These are phyloP conservation scores for Sipha flava DNA, from an alignment of 1,140 invertebrate species.

Conservation along the genomic window DNA sequence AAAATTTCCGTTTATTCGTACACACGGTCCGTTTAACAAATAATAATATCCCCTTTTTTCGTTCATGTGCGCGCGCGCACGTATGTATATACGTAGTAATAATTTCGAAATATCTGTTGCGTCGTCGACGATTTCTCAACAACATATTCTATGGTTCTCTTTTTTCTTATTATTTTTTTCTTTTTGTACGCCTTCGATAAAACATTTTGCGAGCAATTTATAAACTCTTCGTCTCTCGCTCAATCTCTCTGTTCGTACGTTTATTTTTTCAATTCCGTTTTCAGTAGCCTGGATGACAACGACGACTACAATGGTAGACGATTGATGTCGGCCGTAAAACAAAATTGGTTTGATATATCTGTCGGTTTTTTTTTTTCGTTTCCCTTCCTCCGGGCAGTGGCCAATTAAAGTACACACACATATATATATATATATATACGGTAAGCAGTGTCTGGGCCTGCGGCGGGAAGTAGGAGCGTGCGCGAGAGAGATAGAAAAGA, in stretches of 20 bases:
- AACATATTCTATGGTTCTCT: not conserved
- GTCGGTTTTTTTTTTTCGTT: not conserved
- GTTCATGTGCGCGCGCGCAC: not conserved
- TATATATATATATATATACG: not conserved
- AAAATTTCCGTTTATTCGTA: no score
- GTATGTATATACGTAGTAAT: not conserved
- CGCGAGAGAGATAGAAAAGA: not conserved
- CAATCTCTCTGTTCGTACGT: not conserved
- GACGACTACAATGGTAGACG: not conserved
- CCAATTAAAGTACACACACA: conserved; percentile 2
- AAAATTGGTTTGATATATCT: conserved; percentile 20
- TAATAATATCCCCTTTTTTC: not conserved
- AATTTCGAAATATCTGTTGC: conserved; percentile 7
- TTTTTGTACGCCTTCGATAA: not conserved
- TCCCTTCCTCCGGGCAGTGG: not conserved
- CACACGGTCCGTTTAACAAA: conserved; percentile 11
- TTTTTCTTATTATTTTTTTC: not conserved
- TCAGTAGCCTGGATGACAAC: not conserved
- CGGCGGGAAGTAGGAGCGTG: not conserved
- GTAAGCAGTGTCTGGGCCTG: not conserved
- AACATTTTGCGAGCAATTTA: conserved; percentile 27
- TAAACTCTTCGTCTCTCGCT: conserved; percentile 2
- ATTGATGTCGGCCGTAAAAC: conserved; percentile 27
- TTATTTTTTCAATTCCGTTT: conserved; percentile 1
- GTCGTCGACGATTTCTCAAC: conserved; percentile 15